Percentiles rank a stretch among this genome's conserved stretches.
These are phyloP conservation scores for Cygnus atratus DNA, from an alignment of 2,113 vertebrate species.

Conservation along the genomic window DNA sequence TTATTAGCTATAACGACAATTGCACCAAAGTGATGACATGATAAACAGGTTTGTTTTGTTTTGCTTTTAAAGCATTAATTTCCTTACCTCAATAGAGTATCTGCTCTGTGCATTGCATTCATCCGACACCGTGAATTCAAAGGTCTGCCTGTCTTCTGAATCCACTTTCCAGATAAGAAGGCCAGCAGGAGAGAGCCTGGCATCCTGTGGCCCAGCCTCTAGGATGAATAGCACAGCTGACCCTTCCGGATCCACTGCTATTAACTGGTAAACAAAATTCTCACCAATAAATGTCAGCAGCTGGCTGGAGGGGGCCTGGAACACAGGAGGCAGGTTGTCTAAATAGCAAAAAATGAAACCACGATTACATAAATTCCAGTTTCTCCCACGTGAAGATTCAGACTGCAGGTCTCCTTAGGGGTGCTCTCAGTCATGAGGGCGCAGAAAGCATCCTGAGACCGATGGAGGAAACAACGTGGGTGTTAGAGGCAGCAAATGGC, in stretches of 20 bases:
- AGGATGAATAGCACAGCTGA: conserved; percentile 82
- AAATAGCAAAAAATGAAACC: conserved; percentile 53
- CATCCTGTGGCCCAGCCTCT: conserved; percentile 74
- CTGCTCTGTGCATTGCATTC: conserved; percentile 81
- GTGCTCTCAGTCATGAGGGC: not conserved
- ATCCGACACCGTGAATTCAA: conserved; percentile 76
- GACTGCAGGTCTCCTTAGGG: not conserved
- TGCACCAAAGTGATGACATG: not conserved
- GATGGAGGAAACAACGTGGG: not conserved
- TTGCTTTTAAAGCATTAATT: not conserved
- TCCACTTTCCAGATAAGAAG: conserved; percentile 83
- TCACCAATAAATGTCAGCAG: conserved; percentile 81
- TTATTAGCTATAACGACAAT: conserved; percentile 55
- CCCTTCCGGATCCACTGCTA: conserved; percentile 80
- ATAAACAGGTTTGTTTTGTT: conserved; percentile 45
- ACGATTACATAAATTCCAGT: conserved; percentile 13
- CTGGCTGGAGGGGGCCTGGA: conserved; percentile 71
- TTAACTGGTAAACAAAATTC: conserved; percentile 85
- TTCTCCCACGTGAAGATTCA: not conserved
- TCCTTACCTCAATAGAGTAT: conserved; percentile 75
- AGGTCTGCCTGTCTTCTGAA: conserved; percentile 28
- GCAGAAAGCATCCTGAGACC: not conserved
- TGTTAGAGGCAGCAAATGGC: not conserved
- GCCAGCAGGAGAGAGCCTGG: conserved; percentile 76
- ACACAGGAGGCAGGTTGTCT: conserved; percentile 79